Conservation (phyloP, 2,113 vertebrate genomes). For the Chaetorhynchus papuensis region DNA sequence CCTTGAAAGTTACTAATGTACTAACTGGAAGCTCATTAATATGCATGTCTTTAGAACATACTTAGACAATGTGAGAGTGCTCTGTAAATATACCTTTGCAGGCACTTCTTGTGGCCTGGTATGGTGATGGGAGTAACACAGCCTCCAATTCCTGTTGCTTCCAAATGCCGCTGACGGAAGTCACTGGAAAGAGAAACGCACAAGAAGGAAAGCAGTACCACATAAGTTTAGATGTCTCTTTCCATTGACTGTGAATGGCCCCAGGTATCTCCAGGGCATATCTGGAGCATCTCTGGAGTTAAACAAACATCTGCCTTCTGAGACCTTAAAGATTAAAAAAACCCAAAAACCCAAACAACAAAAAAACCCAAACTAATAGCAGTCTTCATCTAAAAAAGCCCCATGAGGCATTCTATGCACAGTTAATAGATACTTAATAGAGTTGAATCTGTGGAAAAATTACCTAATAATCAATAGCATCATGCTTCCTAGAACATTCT, state of each 20-base stretch:
- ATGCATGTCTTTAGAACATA: neutral
- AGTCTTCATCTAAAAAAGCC: neutral
- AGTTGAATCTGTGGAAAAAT: neutral
- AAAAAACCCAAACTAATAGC: neutral
- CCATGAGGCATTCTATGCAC: neutral
- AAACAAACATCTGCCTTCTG: neutral
- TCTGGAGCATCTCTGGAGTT: neutral
- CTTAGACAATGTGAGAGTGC: neutral
- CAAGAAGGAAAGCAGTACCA: neutral
- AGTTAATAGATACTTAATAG: neutral
- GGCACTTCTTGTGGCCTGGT: neutral
- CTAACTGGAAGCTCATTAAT: neutral
- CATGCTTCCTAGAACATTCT: neutral
- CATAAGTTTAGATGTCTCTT: neutral
- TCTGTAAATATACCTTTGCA: neutral
- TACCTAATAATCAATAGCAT: neutral
- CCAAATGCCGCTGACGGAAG: neutral
- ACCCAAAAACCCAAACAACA: fast-evolving
- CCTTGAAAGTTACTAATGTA: neutral
- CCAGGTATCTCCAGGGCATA: neutral
- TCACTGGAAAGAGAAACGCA: neutral
- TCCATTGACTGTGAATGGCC: neutral
- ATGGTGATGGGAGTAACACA: neutral
- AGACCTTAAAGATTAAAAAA: neutral
- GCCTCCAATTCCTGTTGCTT: neutral